phyloP scores from a whole-genome alignment of 1,140 invertebrate species.

The Zaprionus ghesquierei region DNA sequence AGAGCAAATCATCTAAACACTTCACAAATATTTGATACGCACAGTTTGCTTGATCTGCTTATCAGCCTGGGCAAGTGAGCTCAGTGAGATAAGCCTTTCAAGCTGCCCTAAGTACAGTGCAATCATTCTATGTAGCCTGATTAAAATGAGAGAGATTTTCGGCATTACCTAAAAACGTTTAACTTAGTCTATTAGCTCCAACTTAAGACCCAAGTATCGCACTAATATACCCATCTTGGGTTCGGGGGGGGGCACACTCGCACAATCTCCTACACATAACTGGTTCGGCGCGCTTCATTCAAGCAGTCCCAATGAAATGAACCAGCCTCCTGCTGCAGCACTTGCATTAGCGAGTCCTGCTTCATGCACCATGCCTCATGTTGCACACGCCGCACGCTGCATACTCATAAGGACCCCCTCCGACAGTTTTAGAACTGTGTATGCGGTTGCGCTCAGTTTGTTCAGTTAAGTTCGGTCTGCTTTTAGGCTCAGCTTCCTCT shows the following conservation, averaged over 20 bases:
- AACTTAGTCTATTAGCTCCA: too few relatives aligned
- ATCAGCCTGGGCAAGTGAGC: background rate
- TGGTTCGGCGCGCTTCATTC: constrained; percentile 31
- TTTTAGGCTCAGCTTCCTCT: background rate
- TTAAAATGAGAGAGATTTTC: too few relatives aligned
- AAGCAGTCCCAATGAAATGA: constrained; percentile 25
- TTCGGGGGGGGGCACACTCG: background rate
- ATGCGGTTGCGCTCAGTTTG: constrained; percentile 9
- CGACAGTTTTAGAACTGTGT: background rate
- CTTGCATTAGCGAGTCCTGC: constrained; percentile 20
- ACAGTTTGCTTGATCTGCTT: background rate
- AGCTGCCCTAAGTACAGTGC: background rate
- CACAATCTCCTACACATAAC: constrained; percentile 24
- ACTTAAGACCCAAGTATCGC: background rate
- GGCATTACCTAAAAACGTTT: background rate
- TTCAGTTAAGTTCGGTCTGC: constrained; percentile 1
- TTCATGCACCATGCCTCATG: background rate
- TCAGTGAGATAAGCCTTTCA: background rate
- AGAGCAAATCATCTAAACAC: background rate
- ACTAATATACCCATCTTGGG: background rate
- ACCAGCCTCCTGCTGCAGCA: constrained; percentile 2
- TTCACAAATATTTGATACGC: background rate
- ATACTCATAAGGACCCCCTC: background rate
- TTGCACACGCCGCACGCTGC: background rate
- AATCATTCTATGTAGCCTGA: background rate